A percentile compares a stretch with the other conserved stretches of the same genome.
Evolutionary conservation across 2,797 vertebrate genomes (phyloP).

Genomic region (Ctenochaetus hawaiiensis): DNA sequence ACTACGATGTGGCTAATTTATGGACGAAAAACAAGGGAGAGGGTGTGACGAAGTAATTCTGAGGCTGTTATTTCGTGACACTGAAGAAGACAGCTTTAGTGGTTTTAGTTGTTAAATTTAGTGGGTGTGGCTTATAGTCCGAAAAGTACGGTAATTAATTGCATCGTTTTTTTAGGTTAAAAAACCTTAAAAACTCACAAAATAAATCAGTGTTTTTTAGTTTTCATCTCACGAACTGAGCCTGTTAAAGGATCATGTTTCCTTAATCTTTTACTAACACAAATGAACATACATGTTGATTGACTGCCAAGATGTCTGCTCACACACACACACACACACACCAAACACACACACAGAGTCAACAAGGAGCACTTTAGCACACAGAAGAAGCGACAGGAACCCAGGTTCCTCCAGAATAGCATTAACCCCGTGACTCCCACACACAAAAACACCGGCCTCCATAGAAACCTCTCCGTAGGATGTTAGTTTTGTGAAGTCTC

Average conservation of each 20-base stretch:
- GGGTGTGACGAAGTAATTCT: too few relatives aligned
- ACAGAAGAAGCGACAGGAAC: constrained; percentile 52
- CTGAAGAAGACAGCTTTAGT: too few relatives aligned
- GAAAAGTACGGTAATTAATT: too few relatives aligned
- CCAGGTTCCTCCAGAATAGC: constrained; percentile 59
- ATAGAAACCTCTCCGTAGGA: constrained; percentile 68
- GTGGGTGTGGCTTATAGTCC: too few relatives aligned
- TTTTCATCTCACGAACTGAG: background rate
- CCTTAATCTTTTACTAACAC: constrained; percentile 32
- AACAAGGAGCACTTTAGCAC: constrained; percentile 70
- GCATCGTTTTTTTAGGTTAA: background rate
- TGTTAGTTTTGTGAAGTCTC: constrained; percentile 78
- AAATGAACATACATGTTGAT: constrained; percentile 33
- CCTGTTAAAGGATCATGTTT: constrained; percentile 7
- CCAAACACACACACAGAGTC: constrained; percentile 43
- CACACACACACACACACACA: constrained; percentile 32
- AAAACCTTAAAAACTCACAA: background rate
- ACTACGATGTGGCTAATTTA: too few relatives aligned
- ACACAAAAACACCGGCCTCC: constrained; percentile 75
- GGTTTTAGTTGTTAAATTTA: too few relatives aligned
- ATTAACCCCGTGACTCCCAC: constrained; percentile 73
- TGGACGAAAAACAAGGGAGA: too few relatives aligned
- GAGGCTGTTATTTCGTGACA: too few relatives aligned
- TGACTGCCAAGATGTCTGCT: constrained; percentile 33
- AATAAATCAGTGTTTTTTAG: background rate